These are phyloP conservation scores for Oreohelix idahoensis DNA, from an alignment of 1,140 invertebrate genomes.

Conservation along the genomic window DNA sequence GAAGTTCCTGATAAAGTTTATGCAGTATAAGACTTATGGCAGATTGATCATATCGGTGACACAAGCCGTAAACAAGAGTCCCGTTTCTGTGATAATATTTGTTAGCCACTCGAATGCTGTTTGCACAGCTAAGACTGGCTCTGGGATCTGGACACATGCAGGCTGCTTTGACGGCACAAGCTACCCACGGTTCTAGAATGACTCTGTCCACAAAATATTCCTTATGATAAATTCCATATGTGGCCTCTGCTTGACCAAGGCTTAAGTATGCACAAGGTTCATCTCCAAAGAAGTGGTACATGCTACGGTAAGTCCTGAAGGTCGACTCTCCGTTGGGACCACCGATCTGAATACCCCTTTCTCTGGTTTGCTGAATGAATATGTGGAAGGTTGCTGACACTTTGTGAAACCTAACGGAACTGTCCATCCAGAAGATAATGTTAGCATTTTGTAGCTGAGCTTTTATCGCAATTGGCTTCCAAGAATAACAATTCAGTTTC, in stretches of 20 bases:
- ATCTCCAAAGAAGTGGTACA: slow-evolving; percentile 38
- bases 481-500: slow-evolving; percentile 15
- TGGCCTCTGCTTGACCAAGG: slow-evolving; percentile 14
- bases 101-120: too few relatives aligned
- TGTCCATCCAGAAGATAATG: slow-evolving; percentile 23
- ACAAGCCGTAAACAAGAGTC: too few relatives aligned
- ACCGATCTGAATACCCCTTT: slow-evolving; percentile 3
- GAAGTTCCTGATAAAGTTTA: too few relatives aligned
- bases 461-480: slow-evolving; percentile 29
- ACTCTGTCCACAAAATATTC: slow-evolving; percentile 36
- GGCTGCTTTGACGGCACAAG: too few relatives aligned
- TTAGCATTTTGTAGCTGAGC: not conserved
- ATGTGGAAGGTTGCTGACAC: not conserved
- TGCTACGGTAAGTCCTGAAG: slow-evolving; percentile 8
- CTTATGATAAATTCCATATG: not conserved
- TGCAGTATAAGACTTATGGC: too few relatives aligned
- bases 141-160: too few relatives aligned
- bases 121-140: too few relatives aligned
- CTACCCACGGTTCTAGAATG: slow-evolving; percentile 34
- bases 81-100: too few relatives aligned
- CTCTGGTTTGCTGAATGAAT: not conserved
- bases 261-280: slow-evolving; percentile 29
- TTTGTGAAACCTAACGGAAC: slow-evolving; percentile 11
- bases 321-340: not conserved
- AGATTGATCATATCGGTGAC: too few relatives aligned